A percentile compares a stretch with the other conserved stretches of the same genome.
These are phyloP conservation scores for Lymantria dispar DNA, from an alignment of 2,888 invertebrate genomes.

Conservation along the genomic window DNA sequence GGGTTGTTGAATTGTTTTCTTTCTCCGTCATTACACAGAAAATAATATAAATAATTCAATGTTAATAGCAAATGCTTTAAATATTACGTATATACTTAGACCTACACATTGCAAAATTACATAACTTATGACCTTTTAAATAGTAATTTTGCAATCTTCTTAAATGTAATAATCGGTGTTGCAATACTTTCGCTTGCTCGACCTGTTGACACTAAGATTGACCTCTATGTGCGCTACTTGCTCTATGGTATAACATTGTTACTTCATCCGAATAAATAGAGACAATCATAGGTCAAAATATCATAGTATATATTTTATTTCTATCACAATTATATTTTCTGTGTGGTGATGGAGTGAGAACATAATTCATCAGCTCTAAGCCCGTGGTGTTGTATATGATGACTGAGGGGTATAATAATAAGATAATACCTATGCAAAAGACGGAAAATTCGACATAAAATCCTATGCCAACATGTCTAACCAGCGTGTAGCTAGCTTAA, in stretches of 20 bases:
- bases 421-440: too few relatives aligned
- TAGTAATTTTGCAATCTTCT: constrained; percentile 38
- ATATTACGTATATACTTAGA: constrained; percentile 25
- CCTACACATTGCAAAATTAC: constrained; percentile 16
- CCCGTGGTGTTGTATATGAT: too few relatives aligned
- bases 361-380: too few relatives aligned
- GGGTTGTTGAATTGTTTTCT: too few relatives aligned
- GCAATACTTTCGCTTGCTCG: constrained; percentile 43
- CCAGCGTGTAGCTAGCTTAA: too few relatives aligned
- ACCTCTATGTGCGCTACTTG: constrained; percentile 22
- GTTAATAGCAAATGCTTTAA: background rate
- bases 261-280: background rate
- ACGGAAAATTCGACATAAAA: too few relatives aligned
- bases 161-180: constrained; percentile 40
- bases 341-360: too few relatives aligned
- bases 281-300: background rate
- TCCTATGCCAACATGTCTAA: too few relatives aligned
- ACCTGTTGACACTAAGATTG: constrained; percentile 35
- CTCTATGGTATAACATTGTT: background rate
- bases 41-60: background rate
- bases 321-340: too few relatives aligned
- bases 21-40: too few relatives aligned
- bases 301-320: background rate
- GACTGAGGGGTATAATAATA: too few relatives aligned
- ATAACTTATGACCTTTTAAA: constrained; percentile 35